Conservation (phyloP, 2,888 invertebrate genomes). For the Xestia c-nigrum region DNA sequence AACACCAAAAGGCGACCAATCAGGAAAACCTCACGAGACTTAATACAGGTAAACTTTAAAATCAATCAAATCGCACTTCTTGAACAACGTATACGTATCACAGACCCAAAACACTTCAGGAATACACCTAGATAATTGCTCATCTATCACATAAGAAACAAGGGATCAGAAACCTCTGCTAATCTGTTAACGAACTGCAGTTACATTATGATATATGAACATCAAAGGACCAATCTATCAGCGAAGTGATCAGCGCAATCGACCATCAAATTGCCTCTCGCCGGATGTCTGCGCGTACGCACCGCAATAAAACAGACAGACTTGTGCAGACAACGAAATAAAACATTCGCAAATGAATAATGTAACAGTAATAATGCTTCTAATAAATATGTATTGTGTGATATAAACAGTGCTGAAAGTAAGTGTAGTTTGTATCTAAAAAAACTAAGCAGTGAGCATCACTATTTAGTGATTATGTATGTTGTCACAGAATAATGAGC, state of each 20-base stretch:
- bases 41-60: not conserved
- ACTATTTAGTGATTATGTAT: not conserved
- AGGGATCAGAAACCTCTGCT: conserved; percentile 37
- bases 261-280: conserved; percentile 80
- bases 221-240: conserved; percentile 76
- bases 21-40: not conserved
- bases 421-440: not conserved
- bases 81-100: not conserved
- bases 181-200: conserved; percentile 47
- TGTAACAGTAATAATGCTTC: conserved; percentile 46
- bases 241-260: conserved; percentile 75
- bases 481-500: not conserved
- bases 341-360: conserved; percentile 59
- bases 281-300: conserved; percentile 80
- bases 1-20: not conserved
- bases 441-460: not conserved
- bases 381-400: conserved; percentile 39
- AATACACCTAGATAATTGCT: not conserved
- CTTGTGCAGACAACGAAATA: conserved; percentile 56
- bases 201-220: conserved; percentile 61
- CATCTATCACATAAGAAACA: not conserved
- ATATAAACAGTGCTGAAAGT: conserved; percentile 32
- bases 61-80: not conserved
- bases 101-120: too few species aligned
- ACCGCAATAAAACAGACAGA: conserved; percentile 53